phyloP scores from a whole-genome alignment of 1,140 invertebrate species.

The Sinella curviseta region DNA sequence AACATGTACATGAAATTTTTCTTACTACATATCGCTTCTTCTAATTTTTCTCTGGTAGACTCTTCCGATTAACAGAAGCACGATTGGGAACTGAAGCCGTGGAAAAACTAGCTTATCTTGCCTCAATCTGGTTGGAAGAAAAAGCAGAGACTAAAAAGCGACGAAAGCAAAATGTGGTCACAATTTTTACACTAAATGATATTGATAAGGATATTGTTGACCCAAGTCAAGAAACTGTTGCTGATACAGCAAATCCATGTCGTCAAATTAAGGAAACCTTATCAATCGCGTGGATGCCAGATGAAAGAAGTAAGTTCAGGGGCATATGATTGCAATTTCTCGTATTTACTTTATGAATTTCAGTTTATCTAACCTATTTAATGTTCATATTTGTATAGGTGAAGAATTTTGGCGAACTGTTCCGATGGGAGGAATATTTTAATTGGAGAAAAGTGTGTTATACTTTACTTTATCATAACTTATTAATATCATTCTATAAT shows the following conservation, averaged over 20 bases:
- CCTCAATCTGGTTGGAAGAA: not conserved
- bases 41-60: not conserved
- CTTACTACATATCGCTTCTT: too few relatives aligned
- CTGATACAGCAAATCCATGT: too few relatives aligned
- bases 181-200: not conserved
- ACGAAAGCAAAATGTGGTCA: not conserved
- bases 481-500: not conserved
- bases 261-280: too few relatives aligned
- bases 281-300: too few relatives aligned
- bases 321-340: too few relatives aligned
- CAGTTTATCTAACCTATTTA: not conserved
- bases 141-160: not conserved
- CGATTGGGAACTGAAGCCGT: not conserved
- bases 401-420: slow-evolving; percentile 32
- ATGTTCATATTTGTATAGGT: not conserved
- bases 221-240: too few relatives aligned
- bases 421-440: slow-evolving; percentile 10
- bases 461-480: too few relatives aligned
- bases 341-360: slow-evolving; percentile 16
- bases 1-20: too few relatives aligned
- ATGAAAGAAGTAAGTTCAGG: not conserved
- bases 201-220: not conserved
- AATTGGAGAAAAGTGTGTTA: too few relatives aligned
- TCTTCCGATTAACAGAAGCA: not conserved
- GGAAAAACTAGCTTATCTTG: not conserved